These are phyloP conservation scores for Ommatoiulus sabulosus DNA, from an alignment of 2,888 invertebrate species.

Conservation along the genomic window DNA sequence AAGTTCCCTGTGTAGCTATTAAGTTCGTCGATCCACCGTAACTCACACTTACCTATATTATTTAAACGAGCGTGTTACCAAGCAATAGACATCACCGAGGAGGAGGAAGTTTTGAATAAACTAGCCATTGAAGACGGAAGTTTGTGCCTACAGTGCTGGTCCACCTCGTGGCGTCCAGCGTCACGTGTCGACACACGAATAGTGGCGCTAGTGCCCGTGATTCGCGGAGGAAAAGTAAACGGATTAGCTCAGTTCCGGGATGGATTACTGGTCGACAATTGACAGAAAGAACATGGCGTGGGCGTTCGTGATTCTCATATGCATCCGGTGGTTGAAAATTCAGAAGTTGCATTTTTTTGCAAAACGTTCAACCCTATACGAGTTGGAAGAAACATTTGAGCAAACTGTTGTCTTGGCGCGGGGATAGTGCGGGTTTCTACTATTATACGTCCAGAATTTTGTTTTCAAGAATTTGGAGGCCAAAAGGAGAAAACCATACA, in stretches of 20 bases:
- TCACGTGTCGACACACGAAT: not conserved
- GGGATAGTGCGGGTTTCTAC: not conserved
- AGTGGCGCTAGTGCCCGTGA: not conserved
- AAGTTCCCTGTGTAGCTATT: conserved; percentile 21
- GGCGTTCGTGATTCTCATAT: conserved; percentile 25
- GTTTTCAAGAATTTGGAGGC: conserved; percentile 4
- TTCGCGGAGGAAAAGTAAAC: not conserved
- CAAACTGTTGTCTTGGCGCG: not conserved
- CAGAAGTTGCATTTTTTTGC: not conserved
- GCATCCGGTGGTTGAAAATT: conserved; percentile 20
- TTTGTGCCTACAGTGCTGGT: conserved; percentile 26
- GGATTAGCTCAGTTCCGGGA: not conserved
- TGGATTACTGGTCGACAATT: conserved; percentile 1
- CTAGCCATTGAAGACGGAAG: conserved; percentile 2
- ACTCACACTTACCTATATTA: not conserved
- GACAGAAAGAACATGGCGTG: not conserved
- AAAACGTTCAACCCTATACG: conserved; percentile 12
- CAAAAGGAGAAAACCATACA: not conserved
- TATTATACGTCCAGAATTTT: conserved; percentile 33
- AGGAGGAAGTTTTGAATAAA: not conserved
- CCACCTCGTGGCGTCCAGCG: not conserved
- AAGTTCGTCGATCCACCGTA: conserved; percentile 18
- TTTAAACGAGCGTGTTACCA: conserved; percentile 18
- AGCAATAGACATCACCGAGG: conserved; percentile 21
- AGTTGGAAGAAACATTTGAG: not conserved